Percentiles rank a stretch among this genome's conserved stretches.
phyloP scores from a whole-genome alignment of 2,888 invertebrate species.

The Cephus nigrinus region DNA sequence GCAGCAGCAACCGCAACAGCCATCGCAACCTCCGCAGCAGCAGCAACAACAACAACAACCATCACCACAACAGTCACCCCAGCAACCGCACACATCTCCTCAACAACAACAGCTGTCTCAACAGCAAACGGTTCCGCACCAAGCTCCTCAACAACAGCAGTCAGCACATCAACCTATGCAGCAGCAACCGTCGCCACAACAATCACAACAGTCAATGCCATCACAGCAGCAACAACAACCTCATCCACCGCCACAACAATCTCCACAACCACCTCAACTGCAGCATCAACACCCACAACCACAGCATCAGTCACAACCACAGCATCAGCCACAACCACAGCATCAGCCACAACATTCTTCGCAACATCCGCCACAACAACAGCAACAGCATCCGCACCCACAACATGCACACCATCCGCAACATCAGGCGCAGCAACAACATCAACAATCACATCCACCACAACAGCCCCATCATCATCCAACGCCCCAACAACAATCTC shows the following conservation, averaged over 20 bases:
- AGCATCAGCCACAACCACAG: conserved; percentile 43
- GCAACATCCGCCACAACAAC: conserved; percentile 26
- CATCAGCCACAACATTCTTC: conserved; percentile 58
- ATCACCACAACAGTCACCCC: conserved; percentile 58
- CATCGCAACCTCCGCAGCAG: conserved; percentile 52
- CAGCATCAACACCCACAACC: conserved; percentile 36
- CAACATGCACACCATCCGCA: conserved; percentile 26
- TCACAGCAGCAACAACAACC: conserved; percentile 57
- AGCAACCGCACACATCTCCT: conserved; percentile 30
- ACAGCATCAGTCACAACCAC: conserved; percentile 57
- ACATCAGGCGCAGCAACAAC: conserved; percentile 29
- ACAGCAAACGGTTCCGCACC: conserved; percentile 23
- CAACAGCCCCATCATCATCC: conserved; percentile 37
- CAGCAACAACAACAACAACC: conserved; percentile 28
- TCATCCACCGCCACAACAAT: conserved; percentile 35
- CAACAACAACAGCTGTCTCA: conserved; percentile 38
- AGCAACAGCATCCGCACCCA: conserved; percentile 17
- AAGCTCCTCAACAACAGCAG: conserved; percentile 16
- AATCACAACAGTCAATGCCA: conserved; percentile 67
- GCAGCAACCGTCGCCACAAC: conserved; percentile 12
- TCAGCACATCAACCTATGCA: conserved; percentile 10
- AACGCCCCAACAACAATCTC: conserved; percentile 27
- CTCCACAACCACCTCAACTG: conserved; percentile 49
- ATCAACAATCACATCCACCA: conserved; percentile 36
- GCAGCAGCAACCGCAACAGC: conserved; percentile 49